Evolutionary conservation across 2,797 vertebrate species (phyloP).

Genomic region (Silurus aristotelis): DNA sequence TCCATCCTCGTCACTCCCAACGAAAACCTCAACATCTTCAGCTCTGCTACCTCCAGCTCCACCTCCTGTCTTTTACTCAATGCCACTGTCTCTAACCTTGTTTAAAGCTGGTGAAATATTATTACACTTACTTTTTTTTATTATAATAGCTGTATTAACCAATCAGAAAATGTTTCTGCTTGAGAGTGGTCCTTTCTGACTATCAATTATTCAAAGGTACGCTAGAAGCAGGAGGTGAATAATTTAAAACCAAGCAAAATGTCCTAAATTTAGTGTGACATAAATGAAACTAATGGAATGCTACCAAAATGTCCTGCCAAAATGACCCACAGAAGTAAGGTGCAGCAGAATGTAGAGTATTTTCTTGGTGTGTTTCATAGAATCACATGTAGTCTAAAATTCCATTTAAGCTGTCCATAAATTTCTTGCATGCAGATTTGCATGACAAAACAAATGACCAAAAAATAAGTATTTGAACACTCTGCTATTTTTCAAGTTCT

Average conservation of each 20-base stretch:
- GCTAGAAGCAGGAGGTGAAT: conserved; percentile 5
- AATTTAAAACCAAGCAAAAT: neutral
- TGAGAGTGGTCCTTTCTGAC: conserved; percentile 1
- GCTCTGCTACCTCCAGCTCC: too few species aligned
- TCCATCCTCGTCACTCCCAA: too few species aligned
- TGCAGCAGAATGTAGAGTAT: neutral
- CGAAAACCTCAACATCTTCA: too few species aligned
- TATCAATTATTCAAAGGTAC: neutral
- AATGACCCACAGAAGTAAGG: neutral
- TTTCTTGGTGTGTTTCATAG: neutral
- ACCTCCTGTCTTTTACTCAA: too few species aligned
- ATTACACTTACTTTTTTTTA: neutral
- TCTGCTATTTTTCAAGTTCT: too few species aligned
- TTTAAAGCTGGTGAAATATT: neutral
- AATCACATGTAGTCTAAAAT: neutral
- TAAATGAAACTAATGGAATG: conserved; percentile 5
- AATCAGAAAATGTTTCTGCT: neutral
- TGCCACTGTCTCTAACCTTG: too few species aligned
- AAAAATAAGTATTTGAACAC: too few species aligned
- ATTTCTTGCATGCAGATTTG: neutral
- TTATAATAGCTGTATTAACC: neutral
- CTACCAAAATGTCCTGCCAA: neutral
- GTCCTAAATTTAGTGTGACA: neutral
- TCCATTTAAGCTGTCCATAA: neutral
- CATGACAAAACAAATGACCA: neutral